phyloP scores from a whole-genome alignment of 2,113 vertebrate species.

The Cyprinodon tularosa region DNA sequence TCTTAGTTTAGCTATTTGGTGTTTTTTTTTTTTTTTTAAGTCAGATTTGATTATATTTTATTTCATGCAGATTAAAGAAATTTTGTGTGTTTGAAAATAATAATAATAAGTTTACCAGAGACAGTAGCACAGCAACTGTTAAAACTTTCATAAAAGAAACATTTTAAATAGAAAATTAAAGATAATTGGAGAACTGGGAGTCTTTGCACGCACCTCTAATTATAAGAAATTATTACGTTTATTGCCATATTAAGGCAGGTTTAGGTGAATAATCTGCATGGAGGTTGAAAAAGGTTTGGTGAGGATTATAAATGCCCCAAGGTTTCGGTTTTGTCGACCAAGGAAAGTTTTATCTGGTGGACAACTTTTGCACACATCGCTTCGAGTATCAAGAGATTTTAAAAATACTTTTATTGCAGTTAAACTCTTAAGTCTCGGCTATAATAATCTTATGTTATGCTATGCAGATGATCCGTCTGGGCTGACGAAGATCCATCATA shows the following conservation, averaged over 20 bases:
- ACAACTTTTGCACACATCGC: too few relatives aligned
- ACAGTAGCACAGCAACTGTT: neutral
- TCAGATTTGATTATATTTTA: neutral
- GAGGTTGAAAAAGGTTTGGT: neutral
- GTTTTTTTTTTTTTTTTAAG: conserved; percentile 41
- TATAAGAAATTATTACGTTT: too few relatives aligned
- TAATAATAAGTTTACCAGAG: neutral
- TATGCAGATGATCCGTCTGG: neutral
- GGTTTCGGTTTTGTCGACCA: too few relatives aligned
- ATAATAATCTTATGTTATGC: neutral
- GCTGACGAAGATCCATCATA: neutral
- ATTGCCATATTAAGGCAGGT: neutral
- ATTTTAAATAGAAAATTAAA: too few relatives aligned
- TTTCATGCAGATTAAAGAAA: neutral
- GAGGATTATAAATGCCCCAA: too few relatives aligned
- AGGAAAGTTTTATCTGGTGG: neutral
- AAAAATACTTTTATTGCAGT: neutral
- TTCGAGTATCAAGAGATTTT: too few relatives aligned
- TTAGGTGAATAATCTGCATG: neutral
- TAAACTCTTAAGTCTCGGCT: too few relatives aligned
- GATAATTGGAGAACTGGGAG: too few relatives aligned
- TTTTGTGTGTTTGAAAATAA: neutral
- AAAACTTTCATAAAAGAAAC: neutral
- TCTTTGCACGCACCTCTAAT: too few relatives aligned
- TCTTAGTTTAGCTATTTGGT: neutral